Percentiles rank a stretch among this genome's conserved stretches.
phyloP scores from a whole-genome alignment of 2,888 invertebrate genomes.

The Eudemis profundana region DNA sequence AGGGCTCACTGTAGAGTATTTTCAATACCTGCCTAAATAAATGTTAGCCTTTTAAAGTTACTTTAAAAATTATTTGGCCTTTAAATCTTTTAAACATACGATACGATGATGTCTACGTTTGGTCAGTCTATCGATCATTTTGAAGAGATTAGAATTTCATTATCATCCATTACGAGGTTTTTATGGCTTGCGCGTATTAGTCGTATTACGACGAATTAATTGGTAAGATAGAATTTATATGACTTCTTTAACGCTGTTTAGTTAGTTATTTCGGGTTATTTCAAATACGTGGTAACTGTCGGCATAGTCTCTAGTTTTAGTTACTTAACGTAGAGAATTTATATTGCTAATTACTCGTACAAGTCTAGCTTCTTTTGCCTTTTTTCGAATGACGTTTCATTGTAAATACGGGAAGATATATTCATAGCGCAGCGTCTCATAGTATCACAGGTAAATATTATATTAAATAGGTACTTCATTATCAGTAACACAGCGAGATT shows the following conservation, averaged over 20 bases:
- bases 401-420: too few species aligned
- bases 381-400: too few species aligned
- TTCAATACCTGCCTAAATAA: neutral
- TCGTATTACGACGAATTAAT: slow-evolving; percentile 38
- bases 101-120: slow-evolving; percentile 27
- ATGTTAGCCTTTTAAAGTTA: slow-evolving; percentile 4
- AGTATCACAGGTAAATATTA: too few species aligned
- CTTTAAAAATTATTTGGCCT: slow-evolving; percentile 3
- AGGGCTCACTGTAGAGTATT: neutral
- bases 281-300: neutral
- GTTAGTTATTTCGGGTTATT: neutral
- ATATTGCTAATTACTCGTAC: too few species aligned
- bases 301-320: neutral
- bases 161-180: slow-evolving; percentile 40
- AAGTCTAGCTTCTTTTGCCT: too few species aligned
- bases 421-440: too few species aligned
- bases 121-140: slow-evolving; percentile 42
- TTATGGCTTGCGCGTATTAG: slow-evolving; percentile 37
- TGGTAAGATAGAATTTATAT: slow-evolving; percentile 25
- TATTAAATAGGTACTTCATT: too few species aligned
- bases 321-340: too few species aligned
- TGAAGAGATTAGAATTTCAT: slow-evolving; percentile 41
- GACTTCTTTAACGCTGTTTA: neutral
- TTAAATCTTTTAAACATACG: slow-evolving; percentile 13
- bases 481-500: too few species aligned